Percentiles rank a stretch among this genome's conserved stretches.
These are phyloP conservation scores for Hyposoter didymator DNA, from an alignment of 2,888 invertebrate genomes.

Conservation along the genomic window DNA sequence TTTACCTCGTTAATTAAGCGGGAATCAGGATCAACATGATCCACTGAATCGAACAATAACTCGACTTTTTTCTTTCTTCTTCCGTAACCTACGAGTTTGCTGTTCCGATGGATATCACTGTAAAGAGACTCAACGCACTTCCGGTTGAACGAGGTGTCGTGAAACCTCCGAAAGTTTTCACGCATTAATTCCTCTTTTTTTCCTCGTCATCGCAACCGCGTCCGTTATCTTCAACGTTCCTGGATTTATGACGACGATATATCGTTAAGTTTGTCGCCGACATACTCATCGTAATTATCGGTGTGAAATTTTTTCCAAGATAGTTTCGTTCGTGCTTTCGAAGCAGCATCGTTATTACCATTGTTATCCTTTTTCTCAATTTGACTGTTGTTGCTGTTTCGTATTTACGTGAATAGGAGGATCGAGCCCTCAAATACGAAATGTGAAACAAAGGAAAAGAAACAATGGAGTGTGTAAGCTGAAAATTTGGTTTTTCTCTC, in stretches of 20 bases:
- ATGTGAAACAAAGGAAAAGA: not conserved
- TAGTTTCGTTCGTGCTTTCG: not conserved
- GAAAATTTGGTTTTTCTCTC: constrained; percentile 5
- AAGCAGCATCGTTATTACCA: not conserved
- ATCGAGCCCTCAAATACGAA: not conserved
- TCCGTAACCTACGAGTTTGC: not conserved
- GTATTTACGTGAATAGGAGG: not conserved
- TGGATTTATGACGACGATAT: constrained; percentile 20
- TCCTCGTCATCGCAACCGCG: constrained; percentile 1
- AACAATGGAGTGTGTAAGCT: not conserved
- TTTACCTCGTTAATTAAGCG: constrained; percentile 59
- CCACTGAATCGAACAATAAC: not conserved
- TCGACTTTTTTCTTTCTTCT: not conserved
- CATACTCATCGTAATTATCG: not conserved
- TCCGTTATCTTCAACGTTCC: constrained; percentile 13
- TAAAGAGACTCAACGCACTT: constrained; percentile 18
- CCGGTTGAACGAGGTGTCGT: constrained; percentile 3
- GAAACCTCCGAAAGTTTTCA: constrained; percentile 12
- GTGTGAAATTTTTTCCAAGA: constrained; percentile 7
- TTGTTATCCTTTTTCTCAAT: constrained; percentile 4
- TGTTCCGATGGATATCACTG: not conserved
- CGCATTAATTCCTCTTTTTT: not conserved
- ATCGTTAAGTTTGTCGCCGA: constrained; percentile 14
- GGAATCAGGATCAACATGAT: not conserved
- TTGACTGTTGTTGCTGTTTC: not conserved